Conservation (phyloP, 2,797 vertebrate species). For the Chaunax sp. region DNA sequence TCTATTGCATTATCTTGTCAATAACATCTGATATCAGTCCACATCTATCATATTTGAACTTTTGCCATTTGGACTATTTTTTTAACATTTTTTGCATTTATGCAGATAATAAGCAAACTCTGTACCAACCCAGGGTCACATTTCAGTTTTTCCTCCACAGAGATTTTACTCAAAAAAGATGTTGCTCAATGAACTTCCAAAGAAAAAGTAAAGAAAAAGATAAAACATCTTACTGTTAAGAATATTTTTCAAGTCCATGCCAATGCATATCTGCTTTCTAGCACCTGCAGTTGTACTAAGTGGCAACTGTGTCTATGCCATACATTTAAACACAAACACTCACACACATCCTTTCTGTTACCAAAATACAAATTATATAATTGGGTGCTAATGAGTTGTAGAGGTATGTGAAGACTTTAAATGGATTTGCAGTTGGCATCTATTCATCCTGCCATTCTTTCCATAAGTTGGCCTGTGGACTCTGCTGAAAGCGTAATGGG, state of each 20-base stretch:
- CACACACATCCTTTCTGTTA: slow-evolving; percentile 24
- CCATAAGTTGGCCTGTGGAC: slow-evolving; percentile 54
- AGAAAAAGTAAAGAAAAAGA: no score
- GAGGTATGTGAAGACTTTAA: slow-evolving; percentile 61
- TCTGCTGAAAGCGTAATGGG: slow-evolving; percentile 57
- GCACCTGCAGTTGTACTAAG: slow-evolving; percentile 36
- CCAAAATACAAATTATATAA: slow-evolving; percentile 66
- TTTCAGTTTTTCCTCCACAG: background rate
- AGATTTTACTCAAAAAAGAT: background rate
- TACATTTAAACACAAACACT: slow-evolving; percentile 1
- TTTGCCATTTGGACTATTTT: no score
- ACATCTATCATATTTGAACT: no score
- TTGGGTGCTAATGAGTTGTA: slow-evolving; percentile 66
- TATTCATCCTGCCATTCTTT: slow-evolving; percentile 64
- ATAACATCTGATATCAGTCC: no score
- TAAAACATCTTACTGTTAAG: no score
- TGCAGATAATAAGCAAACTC: no score
- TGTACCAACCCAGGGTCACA: no score
- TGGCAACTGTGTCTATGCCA: slow-evolving; percentile 37
- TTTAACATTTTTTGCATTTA: no score
- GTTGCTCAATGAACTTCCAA: no score
- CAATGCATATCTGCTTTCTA: slow-evolving; percentile 45
- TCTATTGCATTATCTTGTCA: background rate
- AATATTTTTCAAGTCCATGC: no score
- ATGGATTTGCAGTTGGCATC: slow-evolving; percentile 64